phyloP scores from a whole-genome alignment of 2,797 vertebrate genomes.

The Prunella strophiata region DNA sequence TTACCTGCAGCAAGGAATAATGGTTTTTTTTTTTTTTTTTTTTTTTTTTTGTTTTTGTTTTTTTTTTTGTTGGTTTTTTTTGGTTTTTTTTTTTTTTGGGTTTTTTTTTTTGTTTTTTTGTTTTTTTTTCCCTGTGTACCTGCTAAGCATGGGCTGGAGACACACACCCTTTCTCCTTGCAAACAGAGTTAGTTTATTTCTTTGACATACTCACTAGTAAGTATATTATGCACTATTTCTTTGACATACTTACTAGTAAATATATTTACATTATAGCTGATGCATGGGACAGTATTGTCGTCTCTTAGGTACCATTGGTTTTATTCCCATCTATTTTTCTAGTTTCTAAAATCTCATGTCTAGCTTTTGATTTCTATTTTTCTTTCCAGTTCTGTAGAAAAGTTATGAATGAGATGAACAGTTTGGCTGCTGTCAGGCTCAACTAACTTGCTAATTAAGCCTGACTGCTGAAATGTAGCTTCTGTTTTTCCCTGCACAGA shows the following conservation, averaged over 20 bases:
- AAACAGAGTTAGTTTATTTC: conserved; percentile 84
- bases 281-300: neutral
- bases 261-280: conserved; percentile 82
- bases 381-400: neutral
- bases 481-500: neutral
- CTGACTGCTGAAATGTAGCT: neutral
- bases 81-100: neutral
- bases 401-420: neutral
- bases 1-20: neutral
- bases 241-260: conserved; percentile 79
- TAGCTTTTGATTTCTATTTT: neutral
- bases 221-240: conserved; percentile 83
- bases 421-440: neutral
- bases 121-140: conserved; percentile 42
- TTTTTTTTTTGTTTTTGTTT: neutral
- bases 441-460: neutral
- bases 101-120: neutral
- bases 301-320: neutral
- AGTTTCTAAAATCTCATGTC: neutral
- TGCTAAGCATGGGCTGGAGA: conserved; percentile 82
- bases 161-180: conserved; percentile 77
- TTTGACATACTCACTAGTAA: conserved; percentile 80
- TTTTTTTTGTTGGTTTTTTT: neutral
- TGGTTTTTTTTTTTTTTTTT: neutral
- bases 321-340: neutral